These are phyloP conservation scores for Antechinus flavipes DNA, from an alignment of 2,113 vertebrate genomes.

Conservation along the genomic window DNA sequence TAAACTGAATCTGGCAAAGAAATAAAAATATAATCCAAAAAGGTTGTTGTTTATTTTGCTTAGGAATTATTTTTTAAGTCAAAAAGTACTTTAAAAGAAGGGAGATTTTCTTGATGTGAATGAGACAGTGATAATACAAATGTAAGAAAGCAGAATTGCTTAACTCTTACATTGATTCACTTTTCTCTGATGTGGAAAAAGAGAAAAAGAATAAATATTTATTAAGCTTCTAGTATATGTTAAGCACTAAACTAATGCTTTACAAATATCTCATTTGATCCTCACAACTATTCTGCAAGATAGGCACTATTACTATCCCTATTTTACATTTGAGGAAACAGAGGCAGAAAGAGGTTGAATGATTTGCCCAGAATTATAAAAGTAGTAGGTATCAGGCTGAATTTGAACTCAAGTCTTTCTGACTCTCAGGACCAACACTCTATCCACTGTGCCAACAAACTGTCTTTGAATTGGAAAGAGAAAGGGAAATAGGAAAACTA, in stretches of 20 bases:
- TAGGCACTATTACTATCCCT: neutral
- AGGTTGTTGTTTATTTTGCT: neutral
- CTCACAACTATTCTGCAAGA: neutral
- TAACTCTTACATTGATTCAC: neutral
- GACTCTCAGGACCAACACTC: neutral
- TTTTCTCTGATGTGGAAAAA: neutral
- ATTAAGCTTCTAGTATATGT: neutral
- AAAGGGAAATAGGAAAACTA: neutral
- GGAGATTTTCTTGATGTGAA: neutral
- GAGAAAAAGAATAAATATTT: neutral
- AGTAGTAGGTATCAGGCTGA: neutral
- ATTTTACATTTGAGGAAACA: neutral
- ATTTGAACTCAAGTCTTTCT: neutral
- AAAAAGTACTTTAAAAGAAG: neutral
- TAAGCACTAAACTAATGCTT: neutral
- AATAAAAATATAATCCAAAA: neutral
- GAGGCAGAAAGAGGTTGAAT: neutral
- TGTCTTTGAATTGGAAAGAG: neutral
- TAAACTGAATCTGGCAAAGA: neutral
- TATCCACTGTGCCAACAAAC: neutral
- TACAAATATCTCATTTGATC: neutral
- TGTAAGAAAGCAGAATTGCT: neutral
- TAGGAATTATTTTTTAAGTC: neutral
- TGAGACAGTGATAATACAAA: neutral
- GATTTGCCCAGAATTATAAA: neutral